Base-by-base conservation (phyloP, 2,888 invertebrate genomes). In the Acleris holmiana region DNA sequence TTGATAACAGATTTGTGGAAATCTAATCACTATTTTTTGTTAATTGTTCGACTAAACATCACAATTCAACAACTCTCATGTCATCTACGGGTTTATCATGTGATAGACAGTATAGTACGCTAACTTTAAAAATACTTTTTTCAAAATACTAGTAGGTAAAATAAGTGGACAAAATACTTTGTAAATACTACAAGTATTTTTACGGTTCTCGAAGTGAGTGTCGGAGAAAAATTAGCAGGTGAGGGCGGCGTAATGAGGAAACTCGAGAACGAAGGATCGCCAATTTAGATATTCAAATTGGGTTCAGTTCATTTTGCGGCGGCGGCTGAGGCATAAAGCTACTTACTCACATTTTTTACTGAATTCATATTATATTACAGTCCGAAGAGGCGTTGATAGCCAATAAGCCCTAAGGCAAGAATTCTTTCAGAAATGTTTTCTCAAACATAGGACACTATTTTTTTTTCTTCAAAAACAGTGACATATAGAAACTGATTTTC, bases 251-350 rank as follows among this genome's bases (percentile, higher is more conserved):
- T 88, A 91, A 89, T 88, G 88, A 88, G 88, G 82, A 85, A 90
- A 88, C 86, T 89, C 85, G 66, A 82, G 79, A 68, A 75, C 76
- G 77, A 80, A 80, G 83, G 87, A 87, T 88, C 83, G 82, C 85
- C 88, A 88, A 91, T 91, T 91, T 91, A 89, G 89, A 91, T 91
- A 91, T 91, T 91, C 89, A 91, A 91, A 91, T 91, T 83, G 80
- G 78, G 85, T 84, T 83, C 80, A 77, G 79, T 82, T 83, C 80
- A 84, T 84, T 85, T 78, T 80, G 78, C 71, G 75, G 76, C 75
- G 78, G 78, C 68, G 35, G 23, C 62, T 15, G 46, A 35, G 29
- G 18, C 56, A 56, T 49, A 53, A 59, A 58, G 65, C 23, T 40
- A 35, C 35, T 35, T 56, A 51, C 47, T 55, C 66, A 51, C 53